phyloP scores from a whole-genome alignment of 2,888 invertebrate genomes.

The Parascotia fuliginaria region DNA sequence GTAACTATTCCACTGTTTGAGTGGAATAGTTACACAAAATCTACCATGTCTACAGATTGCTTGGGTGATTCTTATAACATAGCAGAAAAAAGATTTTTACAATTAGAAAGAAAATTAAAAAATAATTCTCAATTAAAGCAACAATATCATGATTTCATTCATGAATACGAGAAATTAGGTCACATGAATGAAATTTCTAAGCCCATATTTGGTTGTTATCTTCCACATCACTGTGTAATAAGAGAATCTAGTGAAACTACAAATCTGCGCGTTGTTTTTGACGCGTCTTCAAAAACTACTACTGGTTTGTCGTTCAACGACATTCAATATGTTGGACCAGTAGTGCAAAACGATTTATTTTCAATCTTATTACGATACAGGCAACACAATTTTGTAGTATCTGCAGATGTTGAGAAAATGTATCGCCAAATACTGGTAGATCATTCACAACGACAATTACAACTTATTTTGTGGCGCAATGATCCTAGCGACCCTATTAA shows the following conservation, averaged over 20 bases:
- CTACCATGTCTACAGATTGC: neutral
- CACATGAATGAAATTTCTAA: neutral
- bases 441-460: neutral
- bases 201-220: conserved; percentile 8
- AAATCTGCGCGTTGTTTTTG: too few relatives aligned
- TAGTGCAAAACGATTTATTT: neutral
- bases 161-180: neutral
- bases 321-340: neutral
- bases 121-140: neutral
- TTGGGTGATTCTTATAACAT: neutral
- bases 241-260: too few relatives aligned
- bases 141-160: neutral
- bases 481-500: neutral
- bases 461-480: conserved; percentile 7
- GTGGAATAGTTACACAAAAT: too few relatives aligned
- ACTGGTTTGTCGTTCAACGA: conserved; percentile 11
- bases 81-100: neutral
- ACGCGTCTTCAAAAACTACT: conserved; percentile 8
- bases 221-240: too few relatives aligned
- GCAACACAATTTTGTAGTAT: neutral
- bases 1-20: too few relatives aligned
- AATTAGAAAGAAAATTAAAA: too few relatives aligned
- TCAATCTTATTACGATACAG: neutral
- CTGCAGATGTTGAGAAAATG: too few relatives aligned
- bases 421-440: neutral